These are phyloP conservation scores for Lithobius niger DNA, from an alignment of 1,140 invertebrate genomes.

Conservation along the genomic window DNA sequence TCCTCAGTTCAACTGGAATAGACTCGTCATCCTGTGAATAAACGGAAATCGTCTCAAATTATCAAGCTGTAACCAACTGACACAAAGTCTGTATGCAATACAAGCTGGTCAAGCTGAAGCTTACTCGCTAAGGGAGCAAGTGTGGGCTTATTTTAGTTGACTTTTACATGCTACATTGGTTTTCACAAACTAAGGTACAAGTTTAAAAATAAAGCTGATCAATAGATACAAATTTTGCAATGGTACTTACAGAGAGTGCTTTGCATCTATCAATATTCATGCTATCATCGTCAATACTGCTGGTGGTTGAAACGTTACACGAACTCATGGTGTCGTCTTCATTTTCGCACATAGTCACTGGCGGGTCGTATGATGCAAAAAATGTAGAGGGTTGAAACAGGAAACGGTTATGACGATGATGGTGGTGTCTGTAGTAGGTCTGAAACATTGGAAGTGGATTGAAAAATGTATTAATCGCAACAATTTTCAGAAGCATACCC, in stretches of 20 bases:
- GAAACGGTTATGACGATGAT: slow-evolving; percentile 38
- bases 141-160: too few relatives aligned
- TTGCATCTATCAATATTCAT: slow-evolving; percentile 18
- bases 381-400: slow-evolving; percentile 54
- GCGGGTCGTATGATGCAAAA: slow-evolving; percentile 54
- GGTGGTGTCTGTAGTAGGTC: too few relatives aligned
- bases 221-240: background rate
- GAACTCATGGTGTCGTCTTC: slow-evolving; percentile 20
- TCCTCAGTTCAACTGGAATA: slow-evolving; percentile 24
- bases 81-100: too few relatives aligned
- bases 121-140: too few relatives aligned
- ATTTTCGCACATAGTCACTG: slow-evolving; percentile 36
- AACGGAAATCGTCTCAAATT: background rate
- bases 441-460: too few relatives aligned
- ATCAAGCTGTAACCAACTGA: too few relatives aligned
- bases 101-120: too few relatives aligned
- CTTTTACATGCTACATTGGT: too few relatives aligned
- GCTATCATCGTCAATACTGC: slow-evolving; percentile 9
- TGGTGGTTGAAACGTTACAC: slow-evolving; percentile 1
- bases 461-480: too few relatives aligned
- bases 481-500: too few relatives aligned
- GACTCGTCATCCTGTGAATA: slow-evolving; percentile 26
- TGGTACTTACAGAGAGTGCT: slow-evolving; percentile 15
- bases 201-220: too few relatives aligned
- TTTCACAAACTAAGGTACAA: too few relatives aligned